Percentiles rank a stretch among this genome's conserved stretches.
phyloP scores from a whole-genome alignment of 2,113 vertebrate genomes.

The Paradoxurus hermaphroditus region DNA sequence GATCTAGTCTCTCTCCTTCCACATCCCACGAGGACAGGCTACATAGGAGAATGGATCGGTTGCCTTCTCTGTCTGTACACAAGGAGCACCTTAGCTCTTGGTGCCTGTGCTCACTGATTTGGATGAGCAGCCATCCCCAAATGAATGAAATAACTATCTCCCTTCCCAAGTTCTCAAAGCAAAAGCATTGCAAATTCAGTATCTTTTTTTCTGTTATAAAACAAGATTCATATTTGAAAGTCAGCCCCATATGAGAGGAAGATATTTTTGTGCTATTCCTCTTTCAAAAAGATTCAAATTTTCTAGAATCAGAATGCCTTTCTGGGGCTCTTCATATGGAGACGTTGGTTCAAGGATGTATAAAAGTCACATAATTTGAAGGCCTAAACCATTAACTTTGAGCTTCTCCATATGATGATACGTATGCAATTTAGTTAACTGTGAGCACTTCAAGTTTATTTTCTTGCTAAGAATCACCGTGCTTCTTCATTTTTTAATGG shows the following conservation, averaged over 20 bases:
- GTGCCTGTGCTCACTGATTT: not conserved
- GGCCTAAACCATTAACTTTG: not conserved
- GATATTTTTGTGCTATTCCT: not conserved
- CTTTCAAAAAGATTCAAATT: slow-evolving; percentile 11
- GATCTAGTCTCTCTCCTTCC: not conserved
- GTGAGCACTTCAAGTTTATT: not conserved
- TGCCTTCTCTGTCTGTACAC: not conserved
- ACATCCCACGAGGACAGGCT: not conserved
- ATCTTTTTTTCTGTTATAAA: not conserved
- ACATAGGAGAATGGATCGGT: not conserved
- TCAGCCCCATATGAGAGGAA: not conserved
- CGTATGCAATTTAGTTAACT: not conserved
- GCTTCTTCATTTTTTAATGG: not conserved
- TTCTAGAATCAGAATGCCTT: not conserved
- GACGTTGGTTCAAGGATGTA: not conserved
- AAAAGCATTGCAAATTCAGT: not conserved
- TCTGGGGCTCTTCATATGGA: not conserved
- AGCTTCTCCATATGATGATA: not conserved
- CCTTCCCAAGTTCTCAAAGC: not conserved
- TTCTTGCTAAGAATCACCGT: not conserved
- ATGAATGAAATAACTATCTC: not conserved
- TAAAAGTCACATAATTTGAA: not conserved
- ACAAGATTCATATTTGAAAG: slow-evolving; percentile 40
- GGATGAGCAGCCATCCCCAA: not conserved
- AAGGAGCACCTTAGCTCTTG: not conserved